These are phyloP conservation scores for Liodrosophila aerea DNA, from an alignment of 2,888 invertebrate genomes.

Conservation along the genomic window DNA sequence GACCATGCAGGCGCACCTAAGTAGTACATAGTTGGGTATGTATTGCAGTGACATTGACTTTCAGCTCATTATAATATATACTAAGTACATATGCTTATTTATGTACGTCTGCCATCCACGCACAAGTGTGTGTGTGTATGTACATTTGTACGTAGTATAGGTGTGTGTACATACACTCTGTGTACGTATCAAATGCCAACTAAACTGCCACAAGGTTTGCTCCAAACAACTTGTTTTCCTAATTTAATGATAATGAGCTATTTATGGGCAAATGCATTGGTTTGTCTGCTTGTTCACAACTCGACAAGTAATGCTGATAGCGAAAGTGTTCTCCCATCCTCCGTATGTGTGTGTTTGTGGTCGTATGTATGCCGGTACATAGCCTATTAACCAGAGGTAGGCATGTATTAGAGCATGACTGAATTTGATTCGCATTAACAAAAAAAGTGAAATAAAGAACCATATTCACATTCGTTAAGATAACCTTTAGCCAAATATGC, in stretches of 20 bases:
- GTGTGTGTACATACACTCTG: neutral
- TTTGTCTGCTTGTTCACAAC: slow-evolving; percentile 14
- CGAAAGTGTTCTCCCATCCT: slow-evolving; percentile 12
- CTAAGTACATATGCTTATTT: slow-evolving; percentile 68
- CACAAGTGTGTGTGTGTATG: slow-evolving; percentile 6
- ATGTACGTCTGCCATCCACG: slow-evolving; percentile 48
- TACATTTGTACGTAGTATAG: slow-evolving; percentile 1
- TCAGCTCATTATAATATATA: slow-evolving; percentile 76
- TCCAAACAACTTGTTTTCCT: slow-evolving; percentile 69
- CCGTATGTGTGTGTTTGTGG: neutral
- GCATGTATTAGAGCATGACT: no score
- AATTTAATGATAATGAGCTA: slow-evolving; percentile 75
- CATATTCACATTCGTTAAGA: no score
- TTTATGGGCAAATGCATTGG: slow-evolving; percentile 57
- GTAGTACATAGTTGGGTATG: slow-evolving; percentile 23
- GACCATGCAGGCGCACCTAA: slow-evolving; percentile 24
- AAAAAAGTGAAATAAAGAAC: no score
- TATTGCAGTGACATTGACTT: slow-evolving; percentile 73
- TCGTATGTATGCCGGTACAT: no score
- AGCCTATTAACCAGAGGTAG: no score
- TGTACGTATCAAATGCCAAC: slow-evolving; percentile 35
- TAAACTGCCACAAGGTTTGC: slow-evolving; percentile 52
- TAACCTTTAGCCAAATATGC: no score
- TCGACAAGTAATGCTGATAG: neutral
- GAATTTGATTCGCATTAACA: no score